Base-by-base conservation (phyloP, 2,113 vertebrate species). In the Sylvilagus bachmani region DNA sequence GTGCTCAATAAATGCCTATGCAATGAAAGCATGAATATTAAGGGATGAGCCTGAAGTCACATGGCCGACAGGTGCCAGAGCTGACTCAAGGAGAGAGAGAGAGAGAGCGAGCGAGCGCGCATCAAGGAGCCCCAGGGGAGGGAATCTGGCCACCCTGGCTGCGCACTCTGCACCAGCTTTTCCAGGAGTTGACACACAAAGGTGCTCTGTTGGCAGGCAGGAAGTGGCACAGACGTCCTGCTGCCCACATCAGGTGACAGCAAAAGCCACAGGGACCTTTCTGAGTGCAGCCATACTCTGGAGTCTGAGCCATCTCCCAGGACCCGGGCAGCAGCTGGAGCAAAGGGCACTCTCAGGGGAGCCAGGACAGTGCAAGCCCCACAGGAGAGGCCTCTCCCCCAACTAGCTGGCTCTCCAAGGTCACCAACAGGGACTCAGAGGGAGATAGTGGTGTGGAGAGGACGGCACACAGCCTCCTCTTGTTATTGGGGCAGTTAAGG, bases 241-340 rank as follows among this genome's bases (percentile, higher is more conserved):
- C 27, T 79, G 55, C 71, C n/a, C 29, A 86, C n/a, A 87, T 70
- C 96, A 88, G 71, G 86, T 87, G 38, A 89, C 64, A 83, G 55
- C 70, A 74, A 24, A 83, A 55, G 55, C 22, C 75, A 58, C 10
- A 36, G 62, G 4, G 16, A 51, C 66, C 67, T 21, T 58, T 58
- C 11, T 17, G 25, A 87, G 22, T 87, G 82, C 55, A 71, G 62
- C 27, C 49, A 24, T 13, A 31, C 6, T 5, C 36, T 25, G 11
- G 69, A 71, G 81, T 25, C 33, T 22, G 74, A 89, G 67, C 58
- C n/a, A 61, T 83, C 78, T 51, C 49, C 22, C 33, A 22, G 27
- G 69, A 78, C 51, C 44, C 17, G 17, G 8, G 9, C 27, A 38
- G 64, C 5, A 6, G 31, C 61, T 62, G 19, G 49, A 12, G 75